Percentiles rank a stretch among this genome's conserved stretches.
These are phyloP conservation scores for Drosophila biarmipes DNA, from an alignment of 1,140 invertebrate genomes.

Conservation along the genomic window DNA sequence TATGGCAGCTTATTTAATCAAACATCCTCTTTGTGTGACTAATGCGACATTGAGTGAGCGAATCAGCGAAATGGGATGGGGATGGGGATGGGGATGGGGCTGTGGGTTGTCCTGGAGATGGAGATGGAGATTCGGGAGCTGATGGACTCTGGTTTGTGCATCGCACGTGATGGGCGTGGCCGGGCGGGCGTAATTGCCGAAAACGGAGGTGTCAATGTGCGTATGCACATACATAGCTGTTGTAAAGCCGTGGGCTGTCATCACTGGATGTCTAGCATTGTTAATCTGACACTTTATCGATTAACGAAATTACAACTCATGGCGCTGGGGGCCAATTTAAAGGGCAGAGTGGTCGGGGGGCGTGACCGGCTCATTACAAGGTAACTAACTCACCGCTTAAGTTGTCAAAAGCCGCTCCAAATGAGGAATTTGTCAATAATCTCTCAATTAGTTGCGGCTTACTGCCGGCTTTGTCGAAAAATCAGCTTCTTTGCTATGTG, in stretches of 20 bases:
- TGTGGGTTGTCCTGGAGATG: neutral
- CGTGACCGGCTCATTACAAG: neutral
- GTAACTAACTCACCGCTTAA: constrained; percentile 25
- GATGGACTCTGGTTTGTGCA: constrained; percentile 24
- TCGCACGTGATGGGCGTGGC: constrained; percentile 29
- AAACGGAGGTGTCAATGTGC: constrained; percentile 33
- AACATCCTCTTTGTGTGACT: constrained; percentile 40
- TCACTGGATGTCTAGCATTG: constrained; percentile 39
- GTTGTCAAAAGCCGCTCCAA: constrained; percentile 2
- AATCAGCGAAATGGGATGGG: neutral
- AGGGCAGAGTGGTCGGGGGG: neutral
- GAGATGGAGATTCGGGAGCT: neutral
- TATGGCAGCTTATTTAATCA: constrained; percentile 41
- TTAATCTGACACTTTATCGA: constrained; percentile 53
- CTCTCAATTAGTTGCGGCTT: constrained; percentile 26
- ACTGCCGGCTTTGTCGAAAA: neutral
- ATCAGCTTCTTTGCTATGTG: neutral
- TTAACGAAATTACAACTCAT: constrained; percentile 35
- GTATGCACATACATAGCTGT: constrained; percentile 2
- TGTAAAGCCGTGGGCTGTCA: constrained; percentile 18
- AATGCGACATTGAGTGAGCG: constrained; percentile 27
- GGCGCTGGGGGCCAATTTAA: neutral
- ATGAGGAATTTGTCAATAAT: constrained; percentile 5
- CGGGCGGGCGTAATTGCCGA: constrained; percentile 12
- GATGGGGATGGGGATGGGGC: neutral